These are phyloP conservation scores for Helobdella robusta DNA, from an alignment of 2,888 invertebrate species.

Conservation along the genomic window DNA sequence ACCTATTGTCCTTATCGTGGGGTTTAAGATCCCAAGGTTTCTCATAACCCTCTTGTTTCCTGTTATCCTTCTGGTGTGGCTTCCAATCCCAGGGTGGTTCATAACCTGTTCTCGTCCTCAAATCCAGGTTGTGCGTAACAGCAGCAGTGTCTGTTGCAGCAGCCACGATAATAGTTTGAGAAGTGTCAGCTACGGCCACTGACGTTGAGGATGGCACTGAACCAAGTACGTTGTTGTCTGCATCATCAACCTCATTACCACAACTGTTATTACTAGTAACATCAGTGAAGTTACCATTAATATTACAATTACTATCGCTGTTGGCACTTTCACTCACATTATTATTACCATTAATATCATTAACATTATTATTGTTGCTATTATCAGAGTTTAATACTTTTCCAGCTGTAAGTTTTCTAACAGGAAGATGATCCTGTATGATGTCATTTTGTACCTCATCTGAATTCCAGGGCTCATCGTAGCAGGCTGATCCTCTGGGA, in stretches of 20 bases:
- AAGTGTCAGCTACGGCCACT: too few species aligned
- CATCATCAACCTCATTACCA: too few species aligned
- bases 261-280: too few species aligned
- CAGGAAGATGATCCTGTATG: too few species aligned
- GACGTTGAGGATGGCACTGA: too few species aligned
- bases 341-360: constrained; percentile 1
- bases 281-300: too few species aligned
- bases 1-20: constrained; percentile 21
- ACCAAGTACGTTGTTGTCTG: too few species aligned
- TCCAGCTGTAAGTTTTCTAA: too few species aligned
- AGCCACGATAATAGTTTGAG: too few species aligned
- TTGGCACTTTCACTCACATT: neutral
- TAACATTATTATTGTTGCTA: neutral
- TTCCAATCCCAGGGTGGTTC: constrained; percentile 36
- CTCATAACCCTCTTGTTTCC: constrained; percentile 31
- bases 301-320: too few species aligned
- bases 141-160: too few species aligned
- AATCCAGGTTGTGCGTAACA: neutral
- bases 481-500: neutral
- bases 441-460: constrained; percentile 10
- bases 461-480: constrained; percentile 15
- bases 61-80: constrained; percentile 33
- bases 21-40: constrained; percentile 32
- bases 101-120: constrained; percentile 28
- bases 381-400: too few species aligned